These are phyloP conservation scores for Embidobia sp. DNA, from an alignment of 2,888 invertebrate species.

Conservation along the genomic window DNA sequence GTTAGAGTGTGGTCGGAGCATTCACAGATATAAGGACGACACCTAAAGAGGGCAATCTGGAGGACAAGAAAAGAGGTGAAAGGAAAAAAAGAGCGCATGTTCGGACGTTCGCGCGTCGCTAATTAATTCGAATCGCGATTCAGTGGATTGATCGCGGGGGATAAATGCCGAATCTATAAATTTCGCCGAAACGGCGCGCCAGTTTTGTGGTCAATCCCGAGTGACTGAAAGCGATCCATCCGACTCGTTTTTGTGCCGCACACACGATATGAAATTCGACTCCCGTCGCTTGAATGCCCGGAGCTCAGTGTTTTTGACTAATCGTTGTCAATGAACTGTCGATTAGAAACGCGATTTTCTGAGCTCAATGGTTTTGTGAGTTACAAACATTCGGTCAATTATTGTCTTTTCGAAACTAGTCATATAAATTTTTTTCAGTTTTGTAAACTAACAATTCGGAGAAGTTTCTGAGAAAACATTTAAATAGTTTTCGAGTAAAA, in stretches of 20 bases:
- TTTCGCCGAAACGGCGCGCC: conserved; percentile 55
- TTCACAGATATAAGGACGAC: too few species aligned
- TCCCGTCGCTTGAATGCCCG: conserved; percentile 43
- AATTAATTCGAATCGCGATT: conserved; percentile 55
- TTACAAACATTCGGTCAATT: too few species aligned
- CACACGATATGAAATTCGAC: conserved; percentile 53
- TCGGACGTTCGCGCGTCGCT: conserved; percentile 36
- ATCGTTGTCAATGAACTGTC: conserved; percentile 54
- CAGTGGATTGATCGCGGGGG: conserved; percentile 36
- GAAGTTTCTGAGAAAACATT: too few species aligned
- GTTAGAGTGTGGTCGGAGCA: too few species aligned
- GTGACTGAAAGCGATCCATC: conserved; percentile 54
- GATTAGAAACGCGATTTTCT: conserved; percentile 46
- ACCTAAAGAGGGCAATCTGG: too few species aligned
- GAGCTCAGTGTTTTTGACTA: conserved; percentile 53
- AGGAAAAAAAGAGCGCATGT: conserved; percentile 18
- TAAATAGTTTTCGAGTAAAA: too few species aligned
- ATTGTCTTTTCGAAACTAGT: too few species aligned
- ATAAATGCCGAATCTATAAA: conserved; percentile 62
- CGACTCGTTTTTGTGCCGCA: conserved; percentile 53
- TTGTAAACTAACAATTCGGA: too few species aligned
- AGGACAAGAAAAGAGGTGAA: conserved; percentile 20
- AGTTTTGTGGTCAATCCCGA: conserved; percentile 57
- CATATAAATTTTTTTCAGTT: too few species aligned
- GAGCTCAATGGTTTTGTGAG: too few species aligned